Percentiles rank a stretch among this genome's conserved stretches.
phyloP scores from a whole-genome alignment of 2,888 invertebrate genomes.

The Nomada fabriciana region DNA sequence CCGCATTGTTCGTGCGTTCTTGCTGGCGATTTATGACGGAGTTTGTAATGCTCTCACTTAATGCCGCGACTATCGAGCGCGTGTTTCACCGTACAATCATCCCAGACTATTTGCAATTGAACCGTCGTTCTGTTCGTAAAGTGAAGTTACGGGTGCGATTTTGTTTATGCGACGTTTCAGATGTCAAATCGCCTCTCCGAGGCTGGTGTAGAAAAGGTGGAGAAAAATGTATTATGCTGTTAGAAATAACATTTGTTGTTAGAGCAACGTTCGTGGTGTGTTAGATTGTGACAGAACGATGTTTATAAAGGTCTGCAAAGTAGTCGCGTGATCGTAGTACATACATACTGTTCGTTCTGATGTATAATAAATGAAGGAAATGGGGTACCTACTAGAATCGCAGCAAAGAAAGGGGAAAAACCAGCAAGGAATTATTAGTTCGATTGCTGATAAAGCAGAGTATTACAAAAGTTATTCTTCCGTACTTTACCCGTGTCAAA shows the following conservation, averaged over 20 bases:
- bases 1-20: background rate
- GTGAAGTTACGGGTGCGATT: background rate
- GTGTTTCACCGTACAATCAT: constrained; percentile 4
- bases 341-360: too few species aligned
- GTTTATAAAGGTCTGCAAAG: background rate
- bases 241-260: background rate
- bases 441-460: background rate
- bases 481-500: background rate
- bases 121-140: background rate
- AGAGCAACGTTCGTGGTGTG: background rate
- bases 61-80: background rate
- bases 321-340: background rate
- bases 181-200: background rate
- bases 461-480: background rate
- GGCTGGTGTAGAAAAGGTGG: background rate
- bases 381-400: background rate
- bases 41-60: constrained; percentile 8
- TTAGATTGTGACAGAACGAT: background rate
- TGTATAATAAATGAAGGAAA: background rate
- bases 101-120: background rate
- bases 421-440: background rate
- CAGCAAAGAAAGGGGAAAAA: background rate
- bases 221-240: background rate
- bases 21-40: constrained; percentile 4
- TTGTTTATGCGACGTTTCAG: background rate